Evolutionary conservation across 2,797 vertebrate genomes (phyloP).

Genomic region (Rhodeus uyekii): DNA sequence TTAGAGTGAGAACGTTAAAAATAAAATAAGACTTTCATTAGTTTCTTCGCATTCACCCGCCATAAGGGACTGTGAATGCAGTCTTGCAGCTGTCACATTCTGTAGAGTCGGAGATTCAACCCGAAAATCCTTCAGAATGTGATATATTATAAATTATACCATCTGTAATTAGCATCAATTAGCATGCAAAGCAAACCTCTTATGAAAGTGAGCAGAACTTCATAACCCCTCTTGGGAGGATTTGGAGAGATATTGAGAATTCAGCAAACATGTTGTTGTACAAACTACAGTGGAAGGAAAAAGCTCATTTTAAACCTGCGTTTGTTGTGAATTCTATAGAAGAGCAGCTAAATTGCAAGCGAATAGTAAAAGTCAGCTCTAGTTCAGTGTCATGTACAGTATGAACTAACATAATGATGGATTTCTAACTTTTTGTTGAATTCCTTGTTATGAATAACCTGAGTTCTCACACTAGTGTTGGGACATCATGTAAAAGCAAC

Average conservation of each 20-base stretch:
- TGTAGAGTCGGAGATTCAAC: conserved; percentile 62
- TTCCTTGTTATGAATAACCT: background rate
- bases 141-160: conserved; percentile 75
- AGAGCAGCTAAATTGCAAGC: background rate
- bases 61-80: conserved; percentile 70
- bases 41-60: conserved; percentile 71
- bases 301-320: conserved; percentile 32
- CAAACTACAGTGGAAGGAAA: conserved; percentile 11
- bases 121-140: conserved; percentile 59
- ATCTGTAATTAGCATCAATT: conserved; percentile 70
- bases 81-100: conserved; percentile 77
- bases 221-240: conserved; percentile 30
- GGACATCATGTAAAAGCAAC: background rate
- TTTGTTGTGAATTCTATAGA: background rate
- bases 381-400: background rate
- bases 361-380: background rate
- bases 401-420: conserved; percentile 21
- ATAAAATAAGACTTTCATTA: conserved; percentile 75
- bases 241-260: conserved; percentile 29
- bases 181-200: conserved; percentile 64
- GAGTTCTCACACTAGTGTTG: background rate
- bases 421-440: background rate
- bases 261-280: conserved; percentile 30
- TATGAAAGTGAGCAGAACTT: conserved; percentile 53
- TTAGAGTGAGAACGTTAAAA: conserved; percentile 68